Conservation (phyloP, 2,888 invertebrate species). For the Synanthedon andrenaeformis region DNA sequence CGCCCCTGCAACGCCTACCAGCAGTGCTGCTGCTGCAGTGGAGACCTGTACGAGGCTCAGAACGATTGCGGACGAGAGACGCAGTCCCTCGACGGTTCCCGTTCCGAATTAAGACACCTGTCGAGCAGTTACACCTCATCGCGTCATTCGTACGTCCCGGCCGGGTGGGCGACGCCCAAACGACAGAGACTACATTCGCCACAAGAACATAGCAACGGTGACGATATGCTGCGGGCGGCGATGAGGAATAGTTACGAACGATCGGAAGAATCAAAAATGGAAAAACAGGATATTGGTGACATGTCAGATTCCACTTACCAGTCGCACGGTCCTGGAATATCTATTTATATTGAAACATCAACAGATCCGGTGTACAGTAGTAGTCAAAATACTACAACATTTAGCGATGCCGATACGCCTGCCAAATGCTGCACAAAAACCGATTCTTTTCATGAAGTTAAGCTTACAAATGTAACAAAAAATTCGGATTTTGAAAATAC, state of each 20-base stretch:
- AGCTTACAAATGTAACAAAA: constrained; percentile 9
- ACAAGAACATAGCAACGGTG: constrained; percentile 13
- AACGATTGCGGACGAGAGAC: constrained; percentile 10
- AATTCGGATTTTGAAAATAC: constrained; percentile 12
- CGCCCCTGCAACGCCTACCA: constrained; percentile 21
- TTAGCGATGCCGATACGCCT: background rate
- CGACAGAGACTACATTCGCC: constrained; percentile 25
- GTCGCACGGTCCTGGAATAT: constrained; percentile 10
- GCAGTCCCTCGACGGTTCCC: constrained; percentile 47
- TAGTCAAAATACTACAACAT: background rate
- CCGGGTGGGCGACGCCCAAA: constrained; percentile 24
- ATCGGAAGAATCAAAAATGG: constrained; percentile 11
- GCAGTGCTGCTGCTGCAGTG: constrained; percentile 14
- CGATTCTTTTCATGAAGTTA: background rate
- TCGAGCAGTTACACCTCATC: constrained; percentile 19
- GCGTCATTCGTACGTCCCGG: constrained; percentile 4
- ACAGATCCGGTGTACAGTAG: background rate
- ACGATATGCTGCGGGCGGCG: constrained; percentile 26
- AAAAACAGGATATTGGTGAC: constrained; percentile 1
- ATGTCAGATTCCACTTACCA: constrained; percentile 20
- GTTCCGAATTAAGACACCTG: constrained; percentile 37
- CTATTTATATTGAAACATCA: background rate
- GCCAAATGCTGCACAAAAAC: background rate
- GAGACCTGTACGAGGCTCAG: constrained; percentile 1
- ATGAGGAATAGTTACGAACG: constrained; percentile 28